Conservation (phyloP, 2,797 vertebrate species). For the Molossus molossus region DNA sequence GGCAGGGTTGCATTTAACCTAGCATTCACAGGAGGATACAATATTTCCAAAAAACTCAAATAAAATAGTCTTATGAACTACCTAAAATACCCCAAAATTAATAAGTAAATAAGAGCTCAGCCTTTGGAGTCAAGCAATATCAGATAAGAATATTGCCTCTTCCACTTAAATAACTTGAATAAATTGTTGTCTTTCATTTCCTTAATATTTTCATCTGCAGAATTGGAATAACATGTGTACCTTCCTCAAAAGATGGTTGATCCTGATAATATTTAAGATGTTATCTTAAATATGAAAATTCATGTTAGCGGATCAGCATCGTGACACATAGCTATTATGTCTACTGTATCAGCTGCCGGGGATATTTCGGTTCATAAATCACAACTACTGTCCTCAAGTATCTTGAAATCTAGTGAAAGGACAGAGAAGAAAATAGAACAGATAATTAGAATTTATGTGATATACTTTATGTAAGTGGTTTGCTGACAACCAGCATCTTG, state of each 20-base stretch:
- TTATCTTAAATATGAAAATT: not conserved
- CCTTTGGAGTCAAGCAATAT: not conserved
- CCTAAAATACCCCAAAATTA: not conserved
- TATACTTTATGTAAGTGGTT: not conserved
- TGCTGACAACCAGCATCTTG: not conserved
- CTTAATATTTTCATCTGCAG: constrained; percentile 41
- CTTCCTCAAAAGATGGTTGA: not conserved
- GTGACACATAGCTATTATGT: not conserved
- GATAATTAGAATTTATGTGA: not conserved
- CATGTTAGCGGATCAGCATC: not conserved
- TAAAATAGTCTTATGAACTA: not conserved
- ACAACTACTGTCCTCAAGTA: not conserved
- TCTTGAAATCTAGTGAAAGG: constrained; percentile 33
- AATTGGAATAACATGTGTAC: constrained; percentile 3
- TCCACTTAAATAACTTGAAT: not conserved
- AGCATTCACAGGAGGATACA: not conserved
- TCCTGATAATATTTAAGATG: constrained; percentile 6
- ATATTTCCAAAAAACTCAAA: not conserved
- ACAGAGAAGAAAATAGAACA: not conserved
- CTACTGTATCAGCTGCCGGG: not conserved
- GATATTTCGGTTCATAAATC: not conserved
- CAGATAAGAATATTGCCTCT: not conserved
- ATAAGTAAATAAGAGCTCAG: not conserved
- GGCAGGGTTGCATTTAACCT: not conserved
- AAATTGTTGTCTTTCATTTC: constrained; percentile 10